Conservation (phyloP, 1,140 invertebrate genomes). For the Euwallacea similis region DNA sequence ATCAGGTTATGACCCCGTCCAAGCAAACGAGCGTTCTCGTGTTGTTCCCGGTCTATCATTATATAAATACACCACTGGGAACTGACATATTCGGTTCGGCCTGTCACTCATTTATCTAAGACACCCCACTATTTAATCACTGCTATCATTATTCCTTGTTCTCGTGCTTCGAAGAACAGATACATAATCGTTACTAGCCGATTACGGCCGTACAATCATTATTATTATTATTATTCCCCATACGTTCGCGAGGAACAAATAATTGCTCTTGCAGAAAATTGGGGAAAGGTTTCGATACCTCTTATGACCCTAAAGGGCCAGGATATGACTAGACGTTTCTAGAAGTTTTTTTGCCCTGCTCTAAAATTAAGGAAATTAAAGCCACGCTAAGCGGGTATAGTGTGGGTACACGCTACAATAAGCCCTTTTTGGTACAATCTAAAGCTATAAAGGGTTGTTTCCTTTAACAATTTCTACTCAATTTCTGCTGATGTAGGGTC, state of each 20-base stretch:
- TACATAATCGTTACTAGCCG: slow-evolving; percentile 45
- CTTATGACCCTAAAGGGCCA: too few relatives aligned
- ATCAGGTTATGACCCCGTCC: slow-evolving; percentile 52
- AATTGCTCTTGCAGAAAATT: not conserved
- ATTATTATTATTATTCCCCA: slow-evolving; percentile 44
- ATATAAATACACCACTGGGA: slow-evolving; percentile 54
- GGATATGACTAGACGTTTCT: too few relatives aligned
- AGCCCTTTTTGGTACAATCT: too few relatives aligned
- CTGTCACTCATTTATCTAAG: slow-evolving; percentile 54
- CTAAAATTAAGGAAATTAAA: too few relatives aligned
- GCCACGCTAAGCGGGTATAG: too few relatives aligned
- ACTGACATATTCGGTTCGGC: slow-evolving; percentile 43
- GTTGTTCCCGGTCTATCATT: slow-evolving; percentile 52
- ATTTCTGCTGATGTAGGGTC: too few relatives aligned
- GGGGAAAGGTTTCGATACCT: too few relatives aligned
- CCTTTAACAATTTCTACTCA: too few relatives aligned
- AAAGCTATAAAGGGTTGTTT: too few relatives aligned
- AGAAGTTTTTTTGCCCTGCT: too few relatives aligned
- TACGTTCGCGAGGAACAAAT: slow-evolving; percentile 20
- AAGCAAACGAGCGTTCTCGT: slow-evolving; percentile 43
- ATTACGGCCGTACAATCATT: slow-evolving; percentile 38
- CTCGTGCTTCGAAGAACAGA: slow-evolving; percentile 42
- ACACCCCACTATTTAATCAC: slow-evolving; percentile 51
- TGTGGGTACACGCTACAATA: too few relatives aligned
- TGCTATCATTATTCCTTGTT: slow-evolving; percentile 47